Base-by-base conservation (phyloP, 2,113 vertebrate species). In the Megaceryle torquata region DNA sequence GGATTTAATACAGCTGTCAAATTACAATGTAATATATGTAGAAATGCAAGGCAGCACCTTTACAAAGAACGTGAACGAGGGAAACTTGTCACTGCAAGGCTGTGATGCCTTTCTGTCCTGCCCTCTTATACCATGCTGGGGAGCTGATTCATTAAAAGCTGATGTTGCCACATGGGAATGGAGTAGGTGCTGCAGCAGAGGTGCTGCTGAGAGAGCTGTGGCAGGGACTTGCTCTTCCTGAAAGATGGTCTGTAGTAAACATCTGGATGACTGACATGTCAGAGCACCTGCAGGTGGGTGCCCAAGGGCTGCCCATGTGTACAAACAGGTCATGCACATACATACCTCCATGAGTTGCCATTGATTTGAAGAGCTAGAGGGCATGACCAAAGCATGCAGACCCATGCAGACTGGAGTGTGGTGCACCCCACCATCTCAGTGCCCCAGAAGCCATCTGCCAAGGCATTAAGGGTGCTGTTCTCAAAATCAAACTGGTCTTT, bases 21-120 rank as follows among this genome's bases (percentile, higher is more conserved):
- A 78, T 70, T 78, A 35, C 33, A 48, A 7, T 8, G 9, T 71
- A 48, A 65, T 41, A 16, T 26, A 22, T 9, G 9, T 77, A 46
- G 77, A 91, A 80, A 51, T 72, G 51, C 35, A 88, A 78, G 43
- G 43, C 41, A 61, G 25, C 59, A 12, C 31, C n/a, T 89, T 64
- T 11, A 2, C 20, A 39, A 50, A 83, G 72, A 61, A 31, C 3
- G 8, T 35, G 19, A 74, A 43, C 65, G 4, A 2, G 17, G 41
- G 60, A 54, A 86, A 53, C 11, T 51, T 0, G 0, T 37, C 0
- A 0, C 46, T 64, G 21, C 1, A 3, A 82, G 31, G 13, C 57
- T 56, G 64, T 14, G 46, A 4, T 29, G 71, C 5, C 39, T 69
- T 35, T 37, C 31, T 60, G 29, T 25, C 60, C 57, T 88, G 46